Conservation (phyloP, 2,797 vertebrate species). For the Lophura swinhoii region DNA sequence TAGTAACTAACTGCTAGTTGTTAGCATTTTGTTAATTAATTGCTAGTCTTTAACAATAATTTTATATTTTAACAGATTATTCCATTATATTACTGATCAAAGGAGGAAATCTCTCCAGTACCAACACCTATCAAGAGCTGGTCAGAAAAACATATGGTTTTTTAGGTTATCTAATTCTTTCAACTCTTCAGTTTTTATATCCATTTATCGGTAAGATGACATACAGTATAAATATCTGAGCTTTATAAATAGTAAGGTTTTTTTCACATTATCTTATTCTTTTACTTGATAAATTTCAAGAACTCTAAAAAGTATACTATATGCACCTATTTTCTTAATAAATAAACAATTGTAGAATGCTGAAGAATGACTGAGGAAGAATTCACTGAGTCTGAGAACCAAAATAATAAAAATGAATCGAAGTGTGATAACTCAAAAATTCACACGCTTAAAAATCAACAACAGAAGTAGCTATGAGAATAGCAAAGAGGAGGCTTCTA, state of each 20-base stretch:
- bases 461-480: neutral
- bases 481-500: neutral
- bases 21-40: no score
- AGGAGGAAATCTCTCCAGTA: constrained; percentile 89
- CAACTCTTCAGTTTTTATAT: constrained; percentile 93
- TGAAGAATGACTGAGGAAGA: neutral
- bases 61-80: constrained; percentile 86
- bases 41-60: neutral
- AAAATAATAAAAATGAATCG: neutral
- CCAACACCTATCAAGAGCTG: constrained; percentile 91
- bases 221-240: neutral
- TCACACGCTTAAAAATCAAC: neutral
- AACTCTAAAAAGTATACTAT: neutral
- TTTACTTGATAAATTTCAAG: neutral
- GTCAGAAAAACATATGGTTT: constrained; percentile 90
- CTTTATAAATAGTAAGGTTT: neutral
- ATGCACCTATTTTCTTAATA: neutral
- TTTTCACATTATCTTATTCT: neutral
- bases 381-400: neutral
- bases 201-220: constrained; percentile 93
- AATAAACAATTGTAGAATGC: neutral
- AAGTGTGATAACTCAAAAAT: neutral
- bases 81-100: constrained; percentile 94
- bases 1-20: neutral
- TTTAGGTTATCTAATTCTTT: constrained; percentile 89